Evolutionary conservation across 2,797 vertebrate genomes (phyloP).

Genomic region (Mormyrops boulengeri): DNA sequence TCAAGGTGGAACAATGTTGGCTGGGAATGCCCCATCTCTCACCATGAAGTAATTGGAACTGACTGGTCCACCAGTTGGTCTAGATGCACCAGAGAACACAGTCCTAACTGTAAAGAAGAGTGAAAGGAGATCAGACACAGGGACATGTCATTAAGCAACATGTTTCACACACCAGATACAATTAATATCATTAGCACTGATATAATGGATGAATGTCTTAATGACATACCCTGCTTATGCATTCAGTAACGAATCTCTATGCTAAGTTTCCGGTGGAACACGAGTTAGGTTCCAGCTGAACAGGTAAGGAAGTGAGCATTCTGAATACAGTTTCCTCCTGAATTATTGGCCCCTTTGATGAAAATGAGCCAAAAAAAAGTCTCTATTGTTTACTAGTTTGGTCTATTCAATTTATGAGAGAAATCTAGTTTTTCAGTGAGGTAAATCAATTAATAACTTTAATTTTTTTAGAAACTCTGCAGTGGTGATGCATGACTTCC

Average conservation of each 20-base stretch:
- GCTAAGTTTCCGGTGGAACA: not conserved
- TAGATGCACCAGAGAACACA: conserved; percentile 22
- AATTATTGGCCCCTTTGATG: not conserved
- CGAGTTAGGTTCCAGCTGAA: not conserved
- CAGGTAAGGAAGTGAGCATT: not conserved
- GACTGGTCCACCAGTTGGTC: conserved; percentile 44
- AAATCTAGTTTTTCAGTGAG: not conserved
- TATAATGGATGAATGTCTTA: not conserved
- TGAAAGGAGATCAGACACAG: not conserved
- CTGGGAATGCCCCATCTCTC: conserved; percentile 30
- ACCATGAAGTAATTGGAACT: conserved; percentile 56
- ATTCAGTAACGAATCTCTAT: not conserved
- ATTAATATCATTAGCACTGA: not conserved
- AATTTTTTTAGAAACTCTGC: not conserved
- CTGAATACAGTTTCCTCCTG: not conserved
- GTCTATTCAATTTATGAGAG: not conserved
- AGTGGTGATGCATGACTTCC: not conserved
- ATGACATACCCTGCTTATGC: not conserved
- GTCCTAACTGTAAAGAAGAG: not conserved
- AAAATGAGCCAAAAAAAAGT: not conserved
- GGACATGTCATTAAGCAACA: not conserved
- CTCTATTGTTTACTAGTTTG: not conserved
- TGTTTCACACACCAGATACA: not conserved
- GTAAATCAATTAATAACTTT: not conserved
- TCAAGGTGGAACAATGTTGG: not conserved